These are phyloP conservation scores for Myotis davidii DNA, from an alignment of 2,113 vertebrate species.

Conservation along the genomic window DNA sequence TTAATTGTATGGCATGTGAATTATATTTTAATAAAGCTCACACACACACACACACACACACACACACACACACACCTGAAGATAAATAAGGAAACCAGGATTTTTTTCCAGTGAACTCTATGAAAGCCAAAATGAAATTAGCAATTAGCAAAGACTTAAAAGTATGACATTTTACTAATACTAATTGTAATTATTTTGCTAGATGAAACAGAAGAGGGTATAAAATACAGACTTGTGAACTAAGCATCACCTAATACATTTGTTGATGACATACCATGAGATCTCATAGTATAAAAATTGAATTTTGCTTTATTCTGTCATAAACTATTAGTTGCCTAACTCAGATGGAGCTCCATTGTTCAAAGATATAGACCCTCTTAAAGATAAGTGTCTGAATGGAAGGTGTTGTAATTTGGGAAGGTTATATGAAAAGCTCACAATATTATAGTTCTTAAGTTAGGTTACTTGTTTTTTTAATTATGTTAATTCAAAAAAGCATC, in stretches of 20 bases:
- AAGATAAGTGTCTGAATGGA: background rate
- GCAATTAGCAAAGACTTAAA: constrained; percentile 7
- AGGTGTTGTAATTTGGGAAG: background rate
- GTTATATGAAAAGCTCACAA: background rate
- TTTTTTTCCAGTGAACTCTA: background rate
- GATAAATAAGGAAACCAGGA: background rate
- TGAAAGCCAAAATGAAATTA: constrained; percentile 40
- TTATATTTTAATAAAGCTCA: background rate
- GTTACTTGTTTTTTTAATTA: background rate
- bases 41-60: background rate
- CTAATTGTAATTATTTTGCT: background rate
- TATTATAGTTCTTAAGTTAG: background rate
- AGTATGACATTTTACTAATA: background rate
- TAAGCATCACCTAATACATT: background rate
- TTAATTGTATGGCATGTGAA: background rate
- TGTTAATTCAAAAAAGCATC: background rate
- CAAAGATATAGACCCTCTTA: background rate
- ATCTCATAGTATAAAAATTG: background rate
- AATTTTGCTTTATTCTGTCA: background rate
- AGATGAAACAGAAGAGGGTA: background rate
- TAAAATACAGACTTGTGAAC: background rate
- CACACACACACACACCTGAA: background rate
- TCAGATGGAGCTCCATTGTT: no score
- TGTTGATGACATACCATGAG: background rate
- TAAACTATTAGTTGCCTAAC: background rate